A percentile compares a stretch with the other conserved stretches of the same genome.
phyloP scores from a whole-genome alignment of 1,140 invertebrate species.

The Onthophagus taurus region DNA sequence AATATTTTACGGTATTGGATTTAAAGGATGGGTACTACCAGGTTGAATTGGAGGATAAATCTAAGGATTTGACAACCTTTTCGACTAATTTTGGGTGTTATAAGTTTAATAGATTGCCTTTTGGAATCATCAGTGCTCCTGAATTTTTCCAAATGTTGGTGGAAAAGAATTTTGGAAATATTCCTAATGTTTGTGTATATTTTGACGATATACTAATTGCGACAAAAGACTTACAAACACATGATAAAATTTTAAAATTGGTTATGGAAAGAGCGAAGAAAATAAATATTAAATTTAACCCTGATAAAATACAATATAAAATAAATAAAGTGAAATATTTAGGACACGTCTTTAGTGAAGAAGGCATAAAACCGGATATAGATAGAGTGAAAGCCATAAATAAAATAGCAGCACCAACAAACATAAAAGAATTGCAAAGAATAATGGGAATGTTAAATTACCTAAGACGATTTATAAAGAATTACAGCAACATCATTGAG shows the following conservation, averaged over 20 bases:
- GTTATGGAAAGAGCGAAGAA: no score
- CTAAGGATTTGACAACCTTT: slow-evolving; percentile 3
- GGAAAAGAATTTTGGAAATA: slow-evolving; percentile 18
- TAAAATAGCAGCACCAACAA: not conserved
- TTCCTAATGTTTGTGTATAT: slow-evolving; percentile 22
- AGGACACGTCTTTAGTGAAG: slow-evolving; percentile 11
- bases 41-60: slow-evolving; percentile 1
- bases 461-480: not conserved
- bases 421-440: slow-evolving; percentile 11
- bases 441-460: slow-evolving; percentile 10
- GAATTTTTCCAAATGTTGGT: slow-evolving; percentile 10
- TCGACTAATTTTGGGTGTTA: slow-evolving; percentile 4
- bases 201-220: slow-evolving; percentile 28
- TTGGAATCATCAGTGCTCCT: slow-evolving; percentile 15
- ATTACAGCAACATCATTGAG: slow-evolving; percentile 23
- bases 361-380: slow-evolving; percentile 7
- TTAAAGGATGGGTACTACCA: slow-evolving; percentile 15
- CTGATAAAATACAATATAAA: slow-evolving; percentile 23
- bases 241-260: slow-evolving; percentile 28
- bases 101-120: slow-evolving; percentile 13
- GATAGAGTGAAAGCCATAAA: slow-evolving; percentile 5
- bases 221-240: slow-evolving; percentile 17
- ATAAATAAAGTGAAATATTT: slow-evolving; percentile 22
- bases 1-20: slow-evolving; percentile 20
- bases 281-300: slow-evolving; percentile 22